phyloP scores from a whole-genome alignment of 2,888 invertebrate species.

The Nomada hirtipes region DNA sequence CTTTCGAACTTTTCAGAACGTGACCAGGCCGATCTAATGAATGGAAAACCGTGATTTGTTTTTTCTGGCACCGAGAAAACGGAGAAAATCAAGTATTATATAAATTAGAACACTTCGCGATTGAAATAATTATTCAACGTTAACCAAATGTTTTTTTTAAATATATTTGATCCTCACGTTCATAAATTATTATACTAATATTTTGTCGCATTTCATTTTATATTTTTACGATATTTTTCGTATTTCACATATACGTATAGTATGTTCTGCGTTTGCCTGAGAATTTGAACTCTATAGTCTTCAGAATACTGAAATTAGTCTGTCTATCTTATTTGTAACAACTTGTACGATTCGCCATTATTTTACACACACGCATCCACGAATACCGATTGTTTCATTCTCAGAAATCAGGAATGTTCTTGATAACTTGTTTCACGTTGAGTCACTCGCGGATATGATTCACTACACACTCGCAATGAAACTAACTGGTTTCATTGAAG shows the following conservation, averaged over 20 bases:
- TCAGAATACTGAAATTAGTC: no score
- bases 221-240: no score
- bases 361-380: not conserved
- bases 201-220: no score
- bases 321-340: no score
- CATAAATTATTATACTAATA: no score
- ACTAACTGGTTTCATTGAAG: no score
- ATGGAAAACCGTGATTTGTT: not conserved
- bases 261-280: no score
- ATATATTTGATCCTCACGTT: no score
- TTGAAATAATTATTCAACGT: not conserved
- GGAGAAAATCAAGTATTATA: not conserved
- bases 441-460: not conserved
- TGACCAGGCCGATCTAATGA: not conserved
- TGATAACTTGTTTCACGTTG: slow-evolving; percentile 4
- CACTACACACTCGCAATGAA: no score
- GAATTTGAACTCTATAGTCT: no score
- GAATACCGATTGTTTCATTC: not conserved
- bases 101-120: not conserved
- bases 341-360: no score
- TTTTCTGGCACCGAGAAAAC: not conserved
- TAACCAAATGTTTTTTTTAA: not conserved
- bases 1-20: slow-evolving; percentile 42
- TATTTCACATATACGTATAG: no score
- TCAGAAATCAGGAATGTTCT: not conserved